Conservation (phyloP, 2,113 vertebrate genomes). For the Sciurus niger region DNA sequence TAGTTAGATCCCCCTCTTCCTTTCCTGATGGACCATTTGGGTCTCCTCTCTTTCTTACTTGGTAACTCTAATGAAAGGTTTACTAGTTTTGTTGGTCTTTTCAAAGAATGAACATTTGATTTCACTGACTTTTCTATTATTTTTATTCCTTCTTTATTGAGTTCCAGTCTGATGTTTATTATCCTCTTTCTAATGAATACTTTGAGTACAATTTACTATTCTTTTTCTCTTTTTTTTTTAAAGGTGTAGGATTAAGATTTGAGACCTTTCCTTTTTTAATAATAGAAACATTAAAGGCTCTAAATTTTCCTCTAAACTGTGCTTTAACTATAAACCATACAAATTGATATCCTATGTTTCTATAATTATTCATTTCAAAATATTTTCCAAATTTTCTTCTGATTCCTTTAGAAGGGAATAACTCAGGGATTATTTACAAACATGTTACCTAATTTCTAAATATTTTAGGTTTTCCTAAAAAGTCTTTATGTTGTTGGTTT, state of each 20-base stretch:
- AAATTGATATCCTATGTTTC: background rate
- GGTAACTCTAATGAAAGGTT: background rate
- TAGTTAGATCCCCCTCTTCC: background rate
- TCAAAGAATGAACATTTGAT: background rate
- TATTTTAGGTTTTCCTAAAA: conserved; percentile 1
- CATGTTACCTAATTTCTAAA: background rate
- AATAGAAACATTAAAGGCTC: background rate
- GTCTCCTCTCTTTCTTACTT: background rate
- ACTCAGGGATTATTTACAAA: background rate
- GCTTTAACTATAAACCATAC: background rate
- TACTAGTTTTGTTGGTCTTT: background rate
- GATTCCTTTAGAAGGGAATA: background rate
- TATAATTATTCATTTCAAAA: conserved; percentile 21
- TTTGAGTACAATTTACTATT: background rate
- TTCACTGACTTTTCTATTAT: background rate
- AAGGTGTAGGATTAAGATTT: background rate
- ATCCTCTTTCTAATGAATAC: background rate
- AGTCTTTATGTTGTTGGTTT: background rate
- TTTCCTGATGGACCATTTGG: conserved; percentile 1
- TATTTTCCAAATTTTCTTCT: conserved; percentile 44
- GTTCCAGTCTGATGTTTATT: background rate
- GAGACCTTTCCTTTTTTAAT: background rate
- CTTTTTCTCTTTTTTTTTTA: background rate
- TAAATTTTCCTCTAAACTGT: background rate
- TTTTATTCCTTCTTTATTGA: background rate